Conservation (phyloP, 2,888 invertebrate genomes). For the Ptychoptera contaminata region DNA sequence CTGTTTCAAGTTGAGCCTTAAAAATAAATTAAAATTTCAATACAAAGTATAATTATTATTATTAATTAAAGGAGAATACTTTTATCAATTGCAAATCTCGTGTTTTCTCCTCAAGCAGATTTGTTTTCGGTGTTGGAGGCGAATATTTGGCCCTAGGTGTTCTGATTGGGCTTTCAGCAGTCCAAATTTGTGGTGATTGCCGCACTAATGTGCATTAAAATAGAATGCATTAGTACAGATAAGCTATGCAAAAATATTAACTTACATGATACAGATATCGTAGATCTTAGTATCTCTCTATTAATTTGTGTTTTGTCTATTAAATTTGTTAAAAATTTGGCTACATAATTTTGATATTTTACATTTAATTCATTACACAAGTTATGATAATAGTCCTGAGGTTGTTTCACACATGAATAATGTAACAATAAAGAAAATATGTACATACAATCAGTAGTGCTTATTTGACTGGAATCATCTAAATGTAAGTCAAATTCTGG, state of each 20-base stretch:
- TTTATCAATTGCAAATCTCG: slow-evolving; percentile 21
- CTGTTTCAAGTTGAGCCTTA: slow-evolving; percentile 23
- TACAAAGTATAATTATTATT: not conserved
- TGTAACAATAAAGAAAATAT: slow-evolving; percentile 25
- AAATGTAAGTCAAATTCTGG: slow-evolving; percentile 18
- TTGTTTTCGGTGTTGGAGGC: slow-evolving; percentile 22
- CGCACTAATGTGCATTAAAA: not conserved
- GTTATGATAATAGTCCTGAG: slow-evolving; percentile 20
- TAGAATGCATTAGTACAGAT: not conserved
- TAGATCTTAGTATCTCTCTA: slow-evolving; percentile 16
- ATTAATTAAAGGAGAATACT: slow-evolving; percentile 13
- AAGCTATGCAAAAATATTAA: not conserved
- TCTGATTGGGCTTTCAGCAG: slow-evolving; percentile 12
- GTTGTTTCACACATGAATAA: slow-evolving; percentile 22
- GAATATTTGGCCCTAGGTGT: slow-evolving; percentile 16
- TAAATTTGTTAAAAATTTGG: slow-evolving; percentile 19
- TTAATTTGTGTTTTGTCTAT: slow-evolving; percentile 15
- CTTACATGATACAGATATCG: slow-evolving; percentile 13
- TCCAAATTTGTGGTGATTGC: not conserved
- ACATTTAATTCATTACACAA: slow-evolving; percentile 21
- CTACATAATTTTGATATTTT: slow-evolving; percentile 18
- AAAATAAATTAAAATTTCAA: slow-evolving; percentile 2
- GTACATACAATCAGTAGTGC: slow-evolving; percentile 21
- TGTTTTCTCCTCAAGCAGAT: slow-evolving; percentile 21
- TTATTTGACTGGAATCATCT: slow-evolving; percentile 17